phyloP scores from a whole-genome alignment of 2,113 vertebrate species.

The Brienomyrus brachyistius region DNA sequence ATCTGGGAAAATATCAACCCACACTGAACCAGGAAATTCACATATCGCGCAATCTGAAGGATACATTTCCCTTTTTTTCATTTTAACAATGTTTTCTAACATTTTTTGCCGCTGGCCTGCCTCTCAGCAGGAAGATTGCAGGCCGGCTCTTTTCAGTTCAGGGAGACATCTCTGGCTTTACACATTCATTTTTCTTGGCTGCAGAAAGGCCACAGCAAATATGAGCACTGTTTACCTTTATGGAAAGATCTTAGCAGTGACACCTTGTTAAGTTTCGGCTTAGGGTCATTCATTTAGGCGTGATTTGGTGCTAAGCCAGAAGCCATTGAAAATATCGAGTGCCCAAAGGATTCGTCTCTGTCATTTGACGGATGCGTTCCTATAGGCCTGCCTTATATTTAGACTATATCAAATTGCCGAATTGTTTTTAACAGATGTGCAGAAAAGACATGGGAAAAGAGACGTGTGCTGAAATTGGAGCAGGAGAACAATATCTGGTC shows the following conservation, averaged over 20 bases:
- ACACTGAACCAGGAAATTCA: neutral
- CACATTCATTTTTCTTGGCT: conserved; percentile 55
- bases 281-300: neutral
- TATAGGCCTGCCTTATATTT: neutral
- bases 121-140: conserved; percentile 28
- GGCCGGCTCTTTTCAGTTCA: conserved; percentile 49
- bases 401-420: neutral
- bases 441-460: neutral
- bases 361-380: neutral
- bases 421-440: neutral
- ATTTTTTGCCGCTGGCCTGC: neutral
- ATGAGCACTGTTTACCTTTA: neutral
- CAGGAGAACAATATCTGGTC: neutral
- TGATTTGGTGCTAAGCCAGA: neutral
- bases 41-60: conserved; percentile 36
- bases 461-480: neutral
- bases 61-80: conserved; percentile 40
- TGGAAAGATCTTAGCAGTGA: neutral
- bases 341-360: neutral
- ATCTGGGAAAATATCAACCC: neutral
- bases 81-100: neutral
- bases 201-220: neutral
- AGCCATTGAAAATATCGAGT: neutral
- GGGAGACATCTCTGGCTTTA: conserved; percentile 45
- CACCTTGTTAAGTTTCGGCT: neutral